These are phyloP conservation scores for Pangasius larnaudii DNA, from an alignment of 2,797 vertebrate genomes.

Conservation along the genomic window DNA sequence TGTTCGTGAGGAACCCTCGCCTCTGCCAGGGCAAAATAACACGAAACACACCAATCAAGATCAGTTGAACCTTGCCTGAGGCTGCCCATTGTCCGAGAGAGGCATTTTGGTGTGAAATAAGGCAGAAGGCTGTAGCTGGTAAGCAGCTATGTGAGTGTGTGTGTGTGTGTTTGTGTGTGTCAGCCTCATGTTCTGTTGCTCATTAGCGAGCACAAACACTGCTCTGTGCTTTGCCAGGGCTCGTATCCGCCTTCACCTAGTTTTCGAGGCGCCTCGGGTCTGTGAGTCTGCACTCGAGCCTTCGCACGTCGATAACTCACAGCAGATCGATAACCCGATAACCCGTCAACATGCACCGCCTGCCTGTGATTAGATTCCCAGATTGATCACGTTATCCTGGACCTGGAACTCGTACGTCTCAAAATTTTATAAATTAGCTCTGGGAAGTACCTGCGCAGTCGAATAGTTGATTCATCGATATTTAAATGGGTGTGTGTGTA, in stretches of 20 bases:
- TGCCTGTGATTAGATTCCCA: not conserved
- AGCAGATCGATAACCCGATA: conserved; percentile 14
- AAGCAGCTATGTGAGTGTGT: conserved; percentile 30
- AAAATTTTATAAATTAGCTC: not conserved
- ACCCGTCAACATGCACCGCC: not conserved
- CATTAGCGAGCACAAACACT: conserved; percentile 29
- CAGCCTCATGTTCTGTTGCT: conserved; percentile 12
- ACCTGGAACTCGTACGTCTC: not conserved
- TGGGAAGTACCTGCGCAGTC: not conserved
- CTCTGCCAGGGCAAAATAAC: conserved; percentile 28
- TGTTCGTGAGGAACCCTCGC: not conserved
- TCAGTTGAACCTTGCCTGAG: conserved; percentile 41
- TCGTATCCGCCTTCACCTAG: not conserved
- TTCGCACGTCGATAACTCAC: not conserved
- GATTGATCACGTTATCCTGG: not conserved
- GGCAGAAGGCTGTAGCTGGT: conserved; percentile 51
- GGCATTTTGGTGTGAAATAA: conserved; percentile 50
- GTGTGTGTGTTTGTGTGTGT: conserved; percentile 5
- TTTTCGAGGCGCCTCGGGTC: not conserved
- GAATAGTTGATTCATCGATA: not conserved
- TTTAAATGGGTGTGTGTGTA: not conserved
- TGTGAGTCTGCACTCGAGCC: not conserved
- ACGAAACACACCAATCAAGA: conserved; percentile 49
- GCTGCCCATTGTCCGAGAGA: conserved; percentile 49
- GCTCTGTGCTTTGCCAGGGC: not conserved